Evolutionary conservation across 2,797 vertebrate genomes (phyloP).

Genomic region (Amphiprion clarkii): DNA sequence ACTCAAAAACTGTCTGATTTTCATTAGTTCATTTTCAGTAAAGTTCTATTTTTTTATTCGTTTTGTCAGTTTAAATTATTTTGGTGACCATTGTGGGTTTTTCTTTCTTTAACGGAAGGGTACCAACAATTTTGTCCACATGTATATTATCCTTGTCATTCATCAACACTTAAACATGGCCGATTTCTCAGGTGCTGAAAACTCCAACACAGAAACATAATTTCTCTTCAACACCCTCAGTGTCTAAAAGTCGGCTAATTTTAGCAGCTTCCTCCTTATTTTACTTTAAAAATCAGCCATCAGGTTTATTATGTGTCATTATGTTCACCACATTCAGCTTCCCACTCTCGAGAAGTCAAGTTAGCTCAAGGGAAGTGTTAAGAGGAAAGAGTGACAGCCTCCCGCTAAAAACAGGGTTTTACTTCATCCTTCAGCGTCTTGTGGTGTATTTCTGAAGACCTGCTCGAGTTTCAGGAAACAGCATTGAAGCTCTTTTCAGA

Average conservation of each 20-base stretch:
- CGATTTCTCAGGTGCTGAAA: background rate
- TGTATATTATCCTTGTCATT: background rate
- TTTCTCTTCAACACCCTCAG: background rate
- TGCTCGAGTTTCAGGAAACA: conserved; percentile 16
- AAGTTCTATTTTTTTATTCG: too few species aligned
- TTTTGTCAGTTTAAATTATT: too few species aligned
- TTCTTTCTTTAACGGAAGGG: too few species aligned
- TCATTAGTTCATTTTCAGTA: too few species aligned
- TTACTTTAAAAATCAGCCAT: background rate
- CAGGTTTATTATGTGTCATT: background rate
- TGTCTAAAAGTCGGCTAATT: background rate
- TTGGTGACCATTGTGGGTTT: too few species aligned
- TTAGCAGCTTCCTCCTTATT: background rate
- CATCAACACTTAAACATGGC: background rate
- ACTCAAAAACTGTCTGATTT: too few species aligned
- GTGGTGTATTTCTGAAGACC: background rate
- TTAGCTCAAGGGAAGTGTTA: background rate
- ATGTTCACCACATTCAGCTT: conserved; percentile 2
- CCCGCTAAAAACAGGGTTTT: conserved; percentile 13
- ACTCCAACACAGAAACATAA: background rate
- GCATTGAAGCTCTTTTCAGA: conserved; percentile 16
- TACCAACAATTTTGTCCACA: too few species aligned
- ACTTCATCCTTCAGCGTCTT: background rate
- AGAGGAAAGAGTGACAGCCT: background rate
- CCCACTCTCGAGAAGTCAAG: background rate